These are phyloP conservation scores for Bombus picipes DNA, from an alignment of 1,140 invertebrate species.

Conservation along the genomic window DNA sequence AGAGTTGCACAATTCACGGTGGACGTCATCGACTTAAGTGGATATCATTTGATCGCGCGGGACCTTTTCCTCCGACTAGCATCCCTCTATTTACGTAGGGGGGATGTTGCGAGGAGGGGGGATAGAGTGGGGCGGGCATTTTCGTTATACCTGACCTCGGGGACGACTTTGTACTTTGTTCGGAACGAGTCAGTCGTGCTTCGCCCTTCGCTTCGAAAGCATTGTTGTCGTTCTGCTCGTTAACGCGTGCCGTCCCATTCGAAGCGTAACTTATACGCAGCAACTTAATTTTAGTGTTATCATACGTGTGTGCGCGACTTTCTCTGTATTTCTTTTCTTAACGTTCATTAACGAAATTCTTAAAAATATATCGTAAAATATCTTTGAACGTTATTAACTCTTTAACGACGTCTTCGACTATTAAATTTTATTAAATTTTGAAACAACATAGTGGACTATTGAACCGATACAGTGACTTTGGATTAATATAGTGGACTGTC, in stretches of 20 bases:
- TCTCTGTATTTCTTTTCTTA: background rate
- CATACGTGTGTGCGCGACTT: background rate
- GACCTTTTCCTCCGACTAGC: constrained; percentile 15
- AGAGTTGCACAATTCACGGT: background rate
- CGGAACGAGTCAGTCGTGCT: constrained; percentile 42
- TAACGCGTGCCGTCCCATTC: background rate
- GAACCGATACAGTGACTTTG: background rate
- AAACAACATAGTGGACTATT: too few relatives aligned
- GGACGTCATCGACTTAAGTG: constrained; percentile 45
- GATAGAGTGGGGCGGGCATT: constrained; percentile 19
- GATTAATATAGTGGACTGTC: background rate
- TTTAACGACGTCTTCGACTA: too few relatives aligned
- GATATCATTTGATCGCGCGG: constrained; percentile 31
- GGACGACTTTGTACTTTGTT: constrained; percentile 44
- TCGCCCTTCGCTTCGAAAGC: constrained; percentile 25
- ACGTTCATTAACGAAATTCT: too few relatives aligned
- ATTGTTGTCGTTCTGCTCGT: background rate
- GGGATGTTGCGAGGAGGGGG: background rate
- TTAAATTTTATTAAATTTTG: too few relatives aligned
- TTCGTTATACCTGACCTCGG: constrained; percentile 34
- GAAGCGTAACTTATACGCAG: too few relatives aligned
- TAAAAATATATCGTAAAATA: too few relatives aligned
- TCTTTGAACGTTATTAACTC: background rate
- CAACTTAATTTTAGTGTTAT: too few relatives aligned
- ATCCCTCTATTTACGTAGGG: constrained; percentile 37